Evolutionary conservation across 2,113 vertebrate species (phyloP).

Genomic region (Albula glossodonta): DNA sequence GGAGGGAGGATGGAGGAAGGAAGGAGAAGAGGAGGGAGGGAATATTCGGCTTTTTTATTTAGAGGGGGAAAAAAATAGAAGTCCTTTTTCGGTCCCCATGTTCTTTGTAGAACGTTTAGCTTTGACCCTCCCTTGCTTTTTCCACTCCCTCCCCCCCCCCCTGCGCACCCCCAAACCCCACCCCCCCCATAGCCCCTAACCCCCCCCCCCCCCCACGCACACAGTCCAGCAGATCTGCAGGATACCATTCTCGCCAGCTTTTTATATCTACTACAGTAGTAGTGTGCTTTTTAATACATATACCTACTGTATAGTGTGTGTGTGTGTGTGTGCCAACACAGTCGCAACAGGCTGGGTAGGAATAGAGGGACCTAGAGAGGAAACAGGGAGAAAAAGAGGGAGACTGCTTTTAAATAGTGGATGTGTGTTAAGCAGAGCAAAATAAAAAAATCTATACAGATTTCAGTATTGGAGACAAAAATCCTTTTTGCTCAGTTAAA

Average conservation of each 20-base stretch:
- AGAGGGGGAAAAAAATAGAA: constrained; percentile 49
- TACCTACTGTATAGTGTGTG: constrained; percentile 69
- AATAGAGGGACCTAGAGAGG: constrained; percentile 63
- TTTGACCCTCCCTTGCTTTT: constrained; percentile 92
- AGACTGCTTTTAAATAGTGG: constrained; percentile 65
- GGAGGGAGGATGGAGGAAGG: constrained; percentile 43
- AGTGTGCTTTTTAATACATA: constrained; percentile 80
- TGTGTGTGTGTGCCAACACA: constrained; percentile 65
- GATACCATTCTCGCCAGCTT: constrained; percentile 86
- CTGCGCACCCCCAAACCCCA: constrained; percentile 30
- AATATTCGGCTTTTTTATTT: constrained; percentile 59
- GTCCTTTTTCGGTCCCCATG: constrained; percentile 78
- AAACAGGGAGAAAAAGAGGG: constrained; percentile 55
- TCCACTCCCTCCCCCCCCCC: constrained; percentile 79
- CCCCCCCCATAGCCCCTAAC: constrained; percentile 24
- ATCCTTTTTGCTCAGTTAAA: constrained; percentile 58
- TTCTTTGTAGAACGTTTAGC: constrained; percentile 92
- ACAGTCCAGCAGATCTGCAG: constrained; percentile 80
- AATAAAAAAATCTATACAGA: constrained; percentile 59
- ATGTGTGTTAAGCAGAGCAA: constrained; percentile 65
- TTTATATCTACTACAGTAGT: constrained; percentile 76
- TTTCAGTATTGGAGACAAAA: constrained; percentile 41
- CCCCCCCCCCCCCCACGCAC: constrained; percentile 49
- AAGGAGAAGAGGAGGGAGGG: constrained; percentile 50
- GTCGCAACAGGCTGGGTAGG: constrained; percentile 70